phyloP scores from a whole-genome alignment of 2,888 invertebrate species.

The Tiliacea aurago region DNA sequence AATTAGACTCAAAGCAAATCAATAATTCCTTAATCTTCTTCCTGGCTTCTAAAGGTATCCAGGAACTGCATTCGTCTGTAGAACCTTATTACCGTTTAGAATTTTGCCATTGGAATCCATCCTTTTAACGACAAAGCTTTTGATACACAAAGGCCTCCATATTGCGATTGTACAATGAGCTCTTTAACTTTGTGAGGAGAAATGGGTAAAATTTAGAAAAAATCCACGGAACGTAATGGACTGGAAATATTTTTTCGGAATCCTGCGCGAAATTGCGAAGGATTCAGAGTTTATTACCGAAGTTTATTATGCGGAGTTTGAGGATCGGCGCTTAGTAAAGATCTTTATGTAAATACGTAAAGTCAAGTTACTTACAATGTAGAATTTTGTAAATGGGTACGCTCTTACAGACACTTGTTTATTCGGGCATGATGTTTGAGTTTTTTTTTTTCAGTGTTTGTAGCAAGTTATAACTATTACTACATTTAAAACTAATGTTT shows the following conservation, averaged over 20 bases:
- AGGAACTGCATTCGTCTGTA: conserved; percentile 12
- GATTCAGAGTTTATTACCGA: conserved; percentile 57
- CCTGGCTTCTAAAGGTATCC: conserved; percentile 10
- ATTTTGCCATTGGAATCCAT: conserved; percentile 42
- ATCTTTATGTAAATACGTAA: conserved; percentile 32
- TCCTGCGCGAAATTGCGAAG: conserved; percentile 46
- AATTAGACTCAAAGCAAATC: conserved; percentile 4
- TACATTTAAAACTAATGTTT: too few species aligned
- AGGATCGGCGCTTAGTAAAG: conserved; percentile 19
- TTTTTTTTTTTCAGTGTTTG: neutral
- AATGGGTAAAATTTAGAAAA: conserved; percentile 50
- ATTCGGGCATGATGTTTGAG: neutral
- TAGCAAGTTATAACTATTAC: neutral
- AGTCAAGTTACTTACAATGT: conserved; percentile 16
- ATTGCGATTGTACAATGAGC: conserved; percentile 48
- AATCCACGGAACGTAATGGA: conserved; percentile 48
- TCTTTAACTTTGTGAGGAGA: conserved; percentile 53
- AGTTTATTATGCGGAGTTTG: conserved; percentile 51
- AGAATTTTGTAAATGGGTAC: conserved; percentile 14
- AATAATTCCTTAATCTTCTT: conserved; percentile 11
- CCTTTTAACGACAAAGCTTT: conserved; percentile 50
- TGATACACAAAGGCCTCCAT: conserved; percentile 56
- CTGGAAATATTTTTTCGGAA: conserved; percentile 54
- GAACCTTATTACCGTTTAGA: conserved; percentile 45
- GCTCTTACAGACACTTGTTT: conserved; percentile 1